Base-by-base conservation (phyloP, 2,888 invertebrate species). In the Dromius quadrimaculatus region DNA sequence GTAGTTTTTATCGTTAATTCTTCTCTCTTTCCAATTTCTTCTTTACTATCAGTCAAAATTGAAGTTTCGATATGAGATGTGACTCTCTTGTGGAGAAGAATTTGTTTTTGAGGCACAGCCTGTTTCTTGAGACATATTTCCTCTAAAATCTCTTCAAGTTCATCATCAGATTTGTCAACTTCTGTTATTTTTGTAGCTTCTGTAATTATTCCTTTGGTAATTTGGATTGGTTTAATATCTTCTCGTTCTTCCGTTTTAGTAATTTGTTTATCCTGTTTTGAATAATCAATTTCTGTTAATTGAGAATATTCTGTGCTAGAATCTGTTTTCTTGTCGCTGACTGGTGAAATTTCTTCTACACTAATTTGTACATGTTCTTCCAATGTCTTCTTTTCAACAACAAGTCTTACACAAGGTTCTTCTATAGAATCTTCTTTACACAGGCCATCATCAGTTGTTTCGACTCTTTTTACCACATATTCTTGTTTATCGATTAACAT, bases 321-420 rank as follows among this genome's bases (percentile, higher is more conserved):
- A 19, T 38, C 38, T 36, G 38, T 41, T 13, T 47, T 38, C 38
- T 66, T 34, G 11, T 36, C 41, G 17, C 36, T 54, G 4, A 17
- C 9, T 23, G 66, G 54, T 13, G 32, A 45, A 61, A 23, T 19
- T 17, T 50, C 47, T 8, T 20, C 50, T 15, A 9, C 23, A 38
- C 2, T 19, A 5, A 61, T 61, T 61, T 57, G n/a, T 32, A 15
- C 15, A 32, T 6, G 6, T 41, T 71, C 64, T 47, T 45, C 54
- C 4, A 13, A 0, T 19, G 17, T 11, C 20, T 64, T 70, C 36
- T 66, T 66, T 45, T 72, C 66, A 1, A 66, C 22, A 3, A 61
- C 47, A 5, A 61, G 54, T 66, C 71, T 61, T 43, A 71, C 41
- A 43, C 71, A 71, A 8, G 72, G 71, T 71, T 62, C n/a, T 41